Base-by-base conservation (phyloP, 2,797 vertebrate species). In the Macrochelys suwanniensis region DNA sequence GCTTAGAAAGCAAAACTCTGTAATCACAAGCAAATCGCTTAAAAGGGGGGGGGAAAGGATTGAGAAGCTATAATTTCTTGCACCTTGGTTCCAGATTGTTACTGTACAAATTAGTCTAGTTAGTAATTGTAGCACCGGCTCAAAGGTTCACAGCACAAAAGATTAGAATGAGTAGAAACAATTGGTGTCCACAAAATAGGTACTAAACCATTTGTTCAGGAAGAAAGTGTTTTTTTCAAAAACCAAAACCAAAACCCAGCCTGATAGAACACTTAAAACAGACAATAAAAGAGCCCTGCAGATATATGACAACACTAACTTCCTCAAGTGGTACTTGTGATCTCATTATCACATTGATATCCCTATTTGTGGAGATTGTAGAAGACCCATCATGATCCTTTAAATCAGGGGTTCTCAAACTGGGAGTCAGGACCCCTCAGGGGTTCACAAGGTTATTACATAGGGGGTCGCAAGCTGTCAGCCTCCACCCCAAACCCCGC, bases 1-100 rank as follows among this genome's bases (percentile, higher is more conserved):
- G 98, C 98, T 96, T 97, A 96, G 94, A 98, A 97, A 96, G 94
- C 85, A 95, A 96, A 98, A 96, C 89, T 84, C 45, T 95, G 21
- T 91, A 89, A 97, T 96, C 96, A 91, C 57, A 94, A 85, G 94
- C 59, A 91, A 71, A 89, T 82, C 92, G 91, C 91, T 96, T 93
- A 95, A 95, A 31, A 31, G 84, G 54, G 85, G 76, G 56, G 83
- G 4, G 5, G 11, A 80, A 84, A 82, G 91, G 94, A 95, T 91
- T 82, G 87, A 84, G 85, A 91, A 65, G 84, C 16, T 84, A 74
- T 88, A 90, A 68, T 88, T 80, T 71, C 54, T 93, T 94, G 80
- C 71, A 65, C 88, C 84, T 93, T 81, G 84, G 87, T 95, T 92
- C 79, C 19, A 94, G 95, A 90, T 94, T 92, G 54, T 90, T 96